These are phyloP conservation scores for Microplitis deprimator DNA, from an alignment of 2,888 invertebrate species.

Conservation along the genomic window DNA sequence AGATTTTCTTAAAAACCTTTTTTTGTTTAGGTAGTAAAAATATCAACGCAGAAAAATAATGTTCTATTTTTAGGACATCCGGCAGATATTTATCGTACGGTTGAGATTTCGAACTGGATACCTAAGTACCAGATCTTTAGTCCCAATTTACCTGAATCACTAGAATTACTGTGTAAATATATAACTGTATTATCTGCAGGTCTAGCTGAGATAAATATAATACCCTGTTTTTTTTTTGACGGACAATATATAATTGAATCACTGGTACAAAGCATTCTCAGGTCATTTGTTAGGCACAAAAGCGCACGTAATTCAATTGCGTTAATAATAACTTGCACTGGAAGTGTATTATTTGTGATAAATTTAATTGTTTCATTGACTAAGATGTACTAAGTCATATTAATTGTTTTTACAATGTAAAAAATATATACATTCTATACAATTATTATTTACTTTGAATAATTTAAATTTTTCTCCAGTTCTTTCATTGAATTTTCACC, in stretches of 20 bases:
- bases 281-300: conserved; percentile 72
- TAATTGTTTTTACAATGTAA: conserved; percentile 34
- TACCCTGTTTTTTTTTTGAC: conserved; percentile 94
- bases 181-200: conserved; percentile 91
- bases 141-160: conserved; percentile 78
- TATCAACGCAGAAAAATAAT: conserved; percentile 72
- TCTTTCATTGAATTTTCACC: conserved; percentile 81
- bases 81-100: conserved; percentile 80
- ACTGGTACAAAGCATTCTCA: conserved; percentile 76
- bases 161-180: conserved; percentile 85
- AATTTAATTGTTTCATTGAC: conserved; percentile 78
- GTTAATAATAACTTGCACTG: conserved; percentile 79
- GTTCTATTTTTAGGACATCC: conserved; percentile 89
- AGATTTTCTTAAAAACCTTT: background rate
- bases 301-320: conserved; percentile 78
- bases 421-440: conserved; percentile 37
- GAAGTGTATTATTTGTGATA: conserved; percentile 79
- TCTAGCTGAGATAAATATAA: conserved; percentile 89
- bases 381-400: conserved; percentile 61
- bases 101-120: conserved; percentile 84
- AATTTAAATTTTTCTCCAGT: conserved; percentile 76
- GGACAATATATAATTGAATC: conserved; percentile 89
- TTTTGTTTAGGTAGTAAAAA: conserved; percentile 64
- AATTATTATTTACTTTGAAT: conserved; percentile 72
- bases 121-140: conserved; percentile 78